Evolutionary conservation across 1,140 invertebrate species (phyloP).

Genomic region (Scaptodrosophila lebanonensis): DNA sequence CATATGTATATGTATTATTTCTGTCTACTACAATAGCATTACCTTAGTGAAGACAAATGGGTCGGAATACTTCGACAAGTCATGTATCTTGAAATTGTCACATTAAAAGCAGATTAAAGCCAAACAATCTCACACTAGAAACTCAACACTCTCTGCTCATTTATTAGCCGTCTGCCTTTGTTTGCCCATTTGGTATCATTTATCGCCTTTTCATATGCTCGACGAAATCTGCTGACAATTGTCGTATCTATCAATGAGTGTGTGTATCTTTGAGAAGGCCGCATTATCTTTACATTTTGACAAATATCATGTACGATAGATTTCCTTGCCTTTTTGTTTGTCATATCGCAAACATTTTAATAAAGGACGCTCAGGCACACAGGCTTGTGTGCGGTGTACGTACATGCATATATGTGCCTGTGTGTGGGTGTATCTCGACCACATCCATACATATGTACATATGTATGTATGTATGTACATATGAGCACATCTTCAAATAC

Average conservation of each 20-base stretch:
- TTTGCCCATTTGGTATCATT: conserved; percentile 52
- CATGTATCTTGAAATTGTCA: too few relatives aligned
- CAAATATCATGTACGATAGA: conserved; percentile 62
- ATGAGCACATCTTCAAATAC: conserved; percentile 1
- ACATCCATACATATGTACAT: too few relatives aligned
- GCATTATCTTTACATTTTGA: conserved; percentile 51
- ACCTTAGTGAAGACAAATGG: too few relatives aligned
- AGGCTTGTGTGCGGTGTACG: too few relatives aligned
- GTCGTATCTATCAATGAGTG: conserved; percentile 15
- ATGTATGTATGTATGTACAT: too few relatives aligned
- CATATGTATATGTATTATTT: too few relatives aligned
- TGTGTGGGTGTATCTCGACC: too few relatives aligned
- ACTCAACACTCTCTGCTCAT: conserved; percentile 9
- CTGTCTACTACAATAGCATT: too few relatives aligned
- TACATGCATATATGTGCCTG: too few relatives aligned
- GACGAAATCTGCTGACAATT: conserved; percentile 56
- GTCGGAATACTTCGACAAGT: too few relatives aligned
- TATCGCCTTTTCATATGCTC: conserved; percentile 42
- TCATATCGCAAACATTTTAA: neutral
- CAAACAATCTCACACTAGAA: neutral
- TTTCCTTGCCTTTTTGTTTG: conserved; percentile 32
- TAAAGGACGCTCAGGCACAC: neutral
- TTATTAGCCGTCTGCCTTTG: conserved; percentile 39
- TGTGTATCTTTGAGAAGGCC: conserved; percentile 5
- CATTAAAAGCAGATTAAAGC: neutral